These are phyloP conservation scores for Cepaea hortensis DNA, from an alignment of 2,888 invertebrate species.

Conservation along the genomic window DNA sequence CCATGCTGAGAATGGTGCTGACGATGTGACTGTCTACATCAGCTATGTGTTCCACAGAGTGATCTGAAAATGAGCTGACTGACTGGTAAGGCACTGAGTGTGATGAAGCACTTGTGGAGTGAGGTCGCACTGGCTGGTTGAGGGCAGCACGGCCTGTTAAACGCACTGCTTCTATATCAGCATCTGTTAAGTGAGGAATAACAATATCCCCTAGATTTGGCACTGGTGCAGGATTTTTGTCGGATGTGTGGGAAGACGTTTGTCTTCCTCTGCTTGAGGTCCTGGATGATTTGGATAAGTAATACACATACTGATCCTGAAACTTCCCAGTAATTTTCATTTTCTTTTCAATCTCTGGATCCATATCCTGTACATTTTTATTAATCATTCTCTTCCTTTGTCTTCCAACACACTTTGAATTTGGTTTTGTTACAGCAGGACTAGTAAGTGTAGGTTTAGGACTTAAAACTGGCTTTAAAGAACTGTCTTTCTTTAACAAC, in stretches of 20 bases:
- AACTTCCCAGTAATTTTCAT: conserved; percentile 75
- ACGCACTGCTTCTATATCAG: conserved; percentile 67
- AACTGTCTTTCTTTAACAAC: conserved; percentile 47
- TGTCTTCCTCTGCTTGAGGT: conserved; percentile 64
- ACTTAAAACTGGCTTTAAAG: conserved; percentile 23
- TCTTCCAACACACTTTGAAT: conserved; percentile 51
- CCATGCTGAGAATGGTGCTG: conserved; percentile 70
- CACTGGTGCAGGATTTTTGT: conserved; percentile 63
- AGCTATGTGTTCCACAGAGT: conserved; percentile 45
- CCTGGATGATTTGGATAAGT: conserved; percentile 71
- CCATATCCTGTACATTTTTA: conserved; percentile 49
- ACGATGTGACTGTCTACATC: conserved; percentile 69
- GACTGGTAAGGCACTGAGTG: background rate
- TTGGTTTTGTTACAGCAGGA: conserved; percentile 35
- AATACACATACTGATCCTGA: conserved; percentile 76
- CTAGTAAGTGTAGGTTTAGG: background rate
- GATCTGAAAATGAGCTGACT: background rate
- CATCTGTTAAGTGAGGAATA: conserved; percentile 70
- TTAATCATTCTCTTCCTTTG: conserved; percentile 47
- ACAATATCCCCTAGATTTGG: conserved; percentile 68
- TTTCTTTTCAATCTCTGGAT: conserved; percentile 60
- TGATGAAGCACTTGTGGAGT: conserved; percentile 11
- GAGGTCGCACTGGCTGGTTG: conserved; percentile 28
- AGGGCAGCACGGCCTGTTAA: conserved; percentile 49
- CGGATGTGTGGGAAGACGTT: conserved; percentile 54